Evolutionary conservation across 2,888 invertebrate genomes (phyloP).

Genomic region (Tuta absoluta): DNA sequence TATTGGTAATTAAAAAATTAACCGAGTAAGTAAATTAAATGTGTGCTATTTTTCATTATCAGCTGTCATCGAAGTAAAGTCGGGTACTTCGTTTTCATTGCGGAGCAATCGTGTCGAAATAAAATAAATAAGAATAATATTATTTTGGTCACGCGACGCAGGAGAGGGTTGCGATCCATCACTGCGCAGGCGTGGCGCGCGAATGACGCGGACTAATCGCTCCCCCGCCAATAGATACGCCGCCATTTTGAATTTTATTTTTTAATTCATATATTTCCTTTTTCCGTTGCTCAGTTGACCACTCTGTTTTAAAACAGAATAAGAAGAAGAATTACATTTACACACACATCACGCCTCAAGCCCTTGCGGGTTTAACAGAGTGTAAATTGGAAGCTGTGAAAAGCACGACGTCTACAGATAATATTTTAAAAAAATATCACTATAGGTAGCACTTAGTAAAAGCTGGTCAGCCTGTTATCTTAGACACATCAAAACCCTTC

Average conservation of each 20-base stretch:
- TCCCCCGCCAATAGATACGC: slow-evolving; percentile 58
- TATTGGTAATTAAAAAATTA: slow-evolving; percentile 11
- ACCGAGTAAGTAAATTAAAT: slow-evolving; percentile 24
- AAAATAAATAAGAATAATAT: slow-evolving; percentile 32
- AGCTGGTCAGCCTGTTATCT: too few species aligned
- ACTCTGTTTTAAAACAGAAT: slow-evolving; percentile 49
- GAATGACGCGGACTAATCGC: slow-evolving; percentile 60
- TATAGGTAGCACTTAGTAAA: too few species aligned
- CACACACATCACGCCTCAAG: too few species aligned
- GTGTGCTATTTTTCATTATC: slow-evolving; percentile 42
- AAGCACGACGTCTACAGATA: too few species aligned
- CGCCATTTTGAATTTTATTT: slow-evolving; percentile 67
- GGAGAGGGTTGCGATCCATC: slow-evolving; percentile 43
- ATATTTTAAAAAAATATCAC: too few species aligned
- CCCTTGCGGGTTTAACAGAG: too few species aligned
- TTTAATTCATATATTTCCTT: slow-evolving; percentile 33
- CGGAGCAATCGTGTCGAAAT: slow-evolving; percentile 25
- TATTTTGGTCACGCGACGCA: slow-evolving; percentile 36
- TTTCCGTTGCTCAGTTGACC: slow-evolving; percentile 42
- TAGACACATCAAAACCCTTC: too few species aligned
- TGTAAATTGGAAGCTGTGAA: too few species aligned
- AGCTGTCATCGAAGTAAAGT: slow-evolving; percentile 19
- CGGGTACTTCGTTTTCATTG: slow-evolving; percentile 27
- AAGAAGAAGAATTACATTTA: too few species aligned
- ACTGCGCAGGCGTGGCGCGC: slow-evolving; percentile 58